These are phyloP conservation scores for Oryzias dopingdopingensis DNA, from an alignment of 2,797 vertebrate genomes.

Conservation along the genomic window DNA sequence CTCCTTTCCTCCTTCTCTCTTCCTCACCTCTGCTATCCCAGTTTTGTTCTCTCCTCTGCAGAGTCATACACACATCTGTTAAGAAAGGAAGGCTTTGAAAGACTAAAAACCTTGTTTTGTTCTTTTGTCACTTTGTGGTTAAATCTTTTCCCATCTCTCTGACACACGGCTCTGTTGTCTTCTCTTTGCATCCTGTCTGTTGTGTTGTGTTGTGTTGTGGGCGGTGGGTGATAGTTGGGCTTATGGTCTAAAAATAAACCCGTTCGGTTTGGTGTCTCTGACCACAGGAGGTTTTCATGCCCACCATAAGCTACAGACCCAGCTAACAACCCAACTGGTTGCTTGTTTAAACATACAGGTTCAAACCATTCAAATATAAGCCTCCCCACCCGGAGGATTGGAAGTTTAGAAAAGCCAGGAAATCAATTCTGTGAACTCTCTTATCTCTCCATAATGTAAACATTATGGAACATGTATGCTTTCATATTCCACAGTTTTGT, in stretches of 20 bases:
- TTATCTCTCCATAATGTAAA: no score
- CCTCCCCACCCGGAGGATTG: no score
- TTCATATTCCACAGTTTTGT: no score
- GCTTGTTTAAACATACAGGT: no score
- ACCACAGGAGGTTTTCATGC: slow-evolving; percentile 64
- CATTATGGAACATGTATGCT: no score
- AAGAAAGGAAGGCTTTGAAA: slow-evolving; percentile 29
- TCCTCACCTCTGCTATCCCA: no score
- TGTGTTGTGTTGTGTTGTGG: slow-evolving; percentile 6
- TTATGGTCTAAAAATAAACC: slow-evolving; percentile 52
- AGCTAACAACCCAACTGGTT: slow-evolving; percentile 27
- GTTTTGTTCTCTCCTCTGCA: slow-evolving; percentile 27
- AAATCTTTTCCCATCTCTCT: slow-evolving; percentile 2
- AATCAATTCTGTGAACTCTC: no score
- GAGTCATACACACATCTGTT: slow-evolving; percentile 58
- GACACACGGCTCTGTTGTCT: slow-evolving; percentile 1
- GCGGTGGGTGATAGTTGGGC: slow-evolving; percentile 14
- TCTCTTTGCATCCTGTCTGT: no score
- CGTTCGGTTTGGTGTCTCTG: slow-evolving; percentile 42
- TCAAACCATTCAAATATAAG: no score
- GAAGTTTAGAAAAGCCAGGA: no score
- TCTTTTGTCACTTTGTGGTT: slow-evolving; percentile 6
- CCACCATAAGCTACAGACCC: slow-evolving; percentile 51
- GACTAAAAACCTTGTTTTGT: slow-evolving; percentile 3
- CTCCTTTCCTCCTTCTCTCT: slow-evolving; percentile 1